phyloP scores from a whole-genome alignment of 2,113 vertebrate species.

The Periophthalmus modestus region DNA sequence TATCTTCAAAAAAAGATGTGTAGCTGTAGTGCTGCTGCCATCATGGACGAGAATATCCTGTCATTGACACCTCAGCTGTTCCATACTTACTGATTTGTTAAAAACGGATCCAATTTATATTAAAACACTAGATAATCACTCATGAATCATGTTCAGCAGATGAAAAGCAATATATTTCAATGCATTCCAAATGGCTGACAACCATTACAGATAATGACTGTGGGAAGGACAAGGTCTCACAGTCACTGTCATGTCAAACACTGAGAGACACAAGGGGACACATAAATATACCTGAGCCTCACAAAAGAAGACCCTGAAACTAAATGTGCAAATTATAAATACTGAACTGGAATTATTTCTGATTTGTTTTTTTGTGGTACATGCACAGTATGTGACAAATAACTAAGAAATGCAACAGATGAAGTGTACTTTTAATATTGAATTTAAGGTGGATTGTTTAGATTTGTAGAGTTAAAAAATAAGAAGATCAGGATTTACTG shows the following conservation, averaged over 20 bases:
- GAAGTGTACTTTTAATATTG: too few species aligned
- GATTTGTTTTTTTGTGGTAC: neutral
- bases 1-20: conserved; percentile 6
- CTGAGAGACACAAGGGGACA: conserved; percentile 55
- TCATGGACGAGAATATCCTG: conserved; percentile 15
- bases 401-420: too few species aligned
- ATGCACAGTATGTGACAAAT: neutral
- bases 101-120: conserved; percentile 14
- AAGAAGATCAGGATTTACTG: too few species aligned
- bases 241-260: conserved; percentile 56
- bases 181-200: conserved; percentile 58
- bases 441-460: too few species aligned
- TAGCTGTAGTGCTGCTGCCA: conserved; percentile 12
- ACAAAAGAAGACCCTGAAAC: neutral
- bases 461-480: too few species aligned
- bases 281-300: conserved; percentile 38
- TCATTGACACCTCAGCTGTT: conserved; percentile 22
- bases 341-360: neutral
- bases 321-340: neutral
- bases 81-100: conserved; percentile 3
- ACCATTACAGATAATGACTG: conserved; percentile 53
- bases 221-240: conserved; percentile 51
- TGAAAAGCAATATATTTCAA: conserved; percentile 37
- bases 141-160: conserved; percentile 6
- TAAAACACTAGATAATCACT: conserved; percentile 15